phyloP scores from a whole-genome alignment of 2,113 vertebrate genomes.

The Peromyscus polionotus region DNA sequence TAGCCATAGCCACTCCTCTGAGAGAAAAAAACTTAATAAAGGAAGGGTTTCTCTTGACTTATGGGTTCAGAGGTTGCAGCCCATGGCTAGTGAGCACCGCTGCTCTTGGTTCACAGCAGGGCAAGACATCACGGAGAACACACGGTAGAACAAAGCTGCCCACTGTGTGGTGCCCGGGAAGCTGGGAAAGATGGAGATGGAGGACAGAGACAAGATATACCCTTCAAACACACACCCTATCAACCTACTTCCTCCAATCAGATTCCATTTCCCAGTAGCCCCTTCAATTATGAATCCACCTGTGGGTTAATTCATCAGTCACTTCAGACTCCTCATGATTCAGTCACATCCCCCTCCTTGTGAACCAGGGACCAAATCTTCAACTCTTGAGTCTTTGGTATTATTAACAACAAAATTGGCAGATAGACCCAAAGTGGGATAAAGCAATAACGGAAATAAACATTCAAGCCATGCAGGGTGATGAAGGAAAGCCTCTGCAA shows the following conservation, averaged over 20 bases:
- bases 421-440: not conserved
- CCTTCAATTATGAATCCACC: not conserved
- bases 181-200: not conserved
- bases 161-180: not conserved
- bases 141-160: not conserved
- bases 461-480: not conserved
- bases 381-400: not conserved
- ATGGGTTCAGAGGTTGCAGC: not conserved
- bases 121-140: too few relatives aligned
- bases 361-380: not conserved
- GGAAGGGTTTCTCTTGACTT: not conserved
- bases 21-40: not conserved
- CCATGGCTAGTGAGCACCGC: not conserved
- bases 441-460: not conserved
- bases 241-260: not conserved
- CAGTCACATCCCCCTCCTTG: not conserved
- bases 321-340: not conserved
- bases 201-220: not conserved
- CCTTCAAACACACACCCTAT: not conserved
- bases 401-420: not conserved
- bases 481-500: not conserved
- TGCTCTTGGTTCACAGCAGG: not conserved
- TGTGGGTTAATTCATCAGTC: not conserved
- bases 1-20: not conserved
- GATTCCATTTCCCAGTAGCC: not conserved